Base-by-base conservation (phyloP, 2,888 invertebrate genomes). In the Chymomyza caudatula region DNA sequence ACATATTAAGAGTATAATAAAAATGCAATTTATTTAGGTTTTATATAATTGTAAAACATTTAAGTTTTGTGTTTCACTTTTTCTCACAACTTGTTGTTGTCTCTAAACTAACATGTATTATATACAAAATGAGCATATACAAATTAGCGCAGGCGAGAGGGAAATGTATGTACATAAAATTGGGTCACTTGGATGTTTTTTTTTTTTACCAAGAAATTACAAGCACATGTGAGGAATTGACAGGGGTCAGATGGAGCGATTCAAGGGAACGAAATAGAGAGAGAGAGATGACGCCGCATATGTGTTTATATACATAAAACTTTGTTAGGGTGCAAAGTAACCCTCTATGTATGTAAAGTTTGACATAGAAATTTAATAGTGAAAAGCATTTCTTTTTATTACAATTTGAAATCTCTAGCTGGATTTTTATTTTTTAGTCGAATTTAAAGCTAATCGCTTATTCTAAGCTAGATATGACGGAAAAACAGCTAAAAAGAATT, bases 271-370 rank as follows among this genome's bases (percentile, higher is more conserved):
- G 2, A 8, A 37, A 37, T 8, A 37, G 29, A 37, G 29, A 37
- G 29, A 3, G 29, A 8, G 29, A 8, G 11, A 37, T 37, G 29
- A 37, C 11, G 29, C 29, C 11, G 29, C 11, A 54, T 58, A 56
- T 55, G 69, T 68, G 47, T 57, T 67, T 55, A 17, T 29, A 62
- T 68, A 69, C 47, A 17, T n/a, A 47, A 47, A n/a, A 47, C 5
- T 47, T 37, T 37, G 29, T 37, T 37, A 11, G 29, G 29, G 29
- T 37, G 8, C 8, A 37, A 37, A 37, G 29, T 37, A 37, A 37
- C 29, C 29, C 29, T 37, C 29, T 11, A 37, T 11, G 29, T 8
- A 37, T 37, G 29, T 37, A 11, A 11, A 37, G 29, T 11, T 37
- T 37, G 29, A 37, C 8, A 37, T 37, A 11, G 29, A 8, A 37